Evolutionary conservation across 2,113 vertebrate species (phyloP).

Genomic region (Sphyrna mokarran): DNA sequence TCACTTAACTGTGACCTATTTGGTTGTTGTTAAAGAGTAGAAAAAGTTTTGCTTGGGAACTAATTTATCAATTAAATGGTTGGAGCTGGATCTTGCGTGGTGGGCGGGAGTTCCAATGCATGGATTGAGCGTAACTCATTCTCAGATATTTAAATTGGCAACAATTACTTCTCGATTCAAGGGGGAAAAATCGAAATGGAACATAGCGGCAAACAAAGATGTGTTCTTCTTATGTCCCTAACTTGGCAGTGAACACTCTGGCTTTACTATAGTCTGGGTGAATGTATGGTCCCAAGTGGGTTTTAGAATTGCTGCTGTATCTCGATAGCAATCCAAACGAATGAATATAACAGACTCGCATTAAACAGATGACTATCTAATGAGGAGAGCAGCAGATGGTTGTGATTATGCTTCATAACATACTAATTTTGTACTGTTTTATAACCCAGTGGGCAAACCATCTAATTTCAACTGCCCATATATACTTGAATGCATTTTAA

Average conservation of each 20-base stretch:
- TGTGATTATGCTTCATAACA: too few relatives aligned
- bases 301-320: background rate
- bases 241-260: background rate
- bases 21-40: background rate
- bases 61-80: background rate
- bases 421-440: background rate
- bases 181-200: too few relatives aligned
- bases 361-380: background rate
- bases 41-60: too few relatives aligned
- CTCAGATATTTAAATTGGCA: background rate
- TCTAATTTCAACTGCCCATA: background rate
- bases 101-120: background rate
- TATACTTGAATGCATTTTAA: background rate
- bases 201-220: background rate
- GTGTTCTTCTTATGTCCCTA: background rate
- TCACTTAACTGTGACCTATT: background rate
- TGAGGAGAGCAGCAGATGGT: background rate
- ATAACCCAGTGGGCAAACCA: background rate
- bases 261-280: background rate
- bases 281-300: background rate
- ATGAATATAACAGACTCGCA: background rate
- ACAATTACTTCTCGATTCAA: background rate
- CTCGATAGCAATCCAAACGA: background rate
- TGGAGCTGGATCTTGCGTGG: too few relatives aligned
- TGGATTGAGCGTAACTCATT: background rate